Base-by-base conservation (phyloP, 2,888 invertebrate species). In the Dicyrtoma fusca region DNA sequence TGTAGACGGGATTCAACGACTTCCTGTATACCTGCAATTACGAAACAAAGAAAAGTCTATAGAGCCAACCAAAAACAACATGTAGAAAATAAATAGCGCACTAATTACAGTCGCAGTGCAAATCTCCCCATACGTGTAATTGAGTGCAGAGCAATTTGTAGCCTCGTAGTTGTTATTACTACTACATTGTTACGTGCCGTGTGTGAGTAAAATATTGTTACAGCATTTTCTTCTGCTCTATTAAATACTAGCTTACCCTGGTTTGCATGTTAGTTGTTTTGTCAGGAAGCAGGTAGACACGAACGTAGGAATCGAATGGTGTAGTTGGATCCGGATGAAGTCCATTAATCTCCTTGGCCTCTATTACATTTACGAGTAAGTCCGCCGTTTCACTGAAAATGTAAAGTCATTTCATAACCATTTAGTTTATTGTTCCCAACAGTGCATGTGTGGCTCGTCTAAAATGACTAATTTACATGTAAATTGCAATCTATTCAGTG, bases 271-370 rank as follows among this genome's bases (percentile, higher is more conserved):
- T 88, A 13, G 88, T 86, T 51, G 88, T 86, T 81, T 88, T 88
- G 82, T 91, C 90, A 10, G 92, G 92, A 53, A 90, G 86, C 64
- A 92, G 85, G 81, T 89, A 90, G 70, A 92, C 89, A 81, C 90
- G 87, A 62, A 91, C 91, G 83, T 90, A 92, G 0, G 91, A 90
- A 83, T 92, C 90, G 79, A 90, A 85, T 8, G 87, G 86, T 85
- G 77, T 88, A 84, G 82, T 82, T 65, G 80, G 85, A 74, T 84
- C 87, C 66, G 88, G 87, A 66, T 87, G 86, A 17, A 88, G 86
- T 21, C 88, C 87, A 51, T 88, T 84, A 45, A 92, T 85, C 76
- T 91, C 91, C 81, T 90, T 89, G 10, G 91, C 92, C 83, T 92
- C 92, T 77, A 92, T 86, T 8, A 92, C 89, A 81, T 89, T 91